Evolutionary conservation across 2,888 invertebrate species (phyloP), one percentile per base, ranked within the genome.

Genomic region (Steinernema scapterisci): DNA sequence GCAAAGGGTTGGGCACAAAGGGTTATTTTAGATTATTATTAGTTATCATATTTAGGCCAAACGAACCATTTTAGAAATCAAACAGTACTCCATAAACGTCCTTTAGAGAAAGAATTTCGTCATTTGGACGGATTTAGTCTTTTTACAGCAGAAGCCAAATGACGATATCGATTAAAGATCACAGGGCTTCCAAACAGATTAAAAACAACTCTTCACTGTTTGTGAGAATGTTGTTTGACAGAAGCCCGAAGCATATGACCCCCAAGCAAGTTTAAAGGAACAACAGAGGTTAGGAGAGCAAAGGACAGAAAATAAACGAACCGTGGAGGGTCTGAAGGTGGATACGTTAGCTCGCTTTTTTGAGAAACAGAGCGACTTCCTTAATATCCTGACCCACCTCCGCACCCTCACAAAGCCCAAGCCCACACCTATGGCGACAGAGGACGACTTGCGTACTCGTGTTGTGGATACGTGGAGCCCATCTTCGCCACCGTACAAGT

Each of bases 361-460:
- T 38, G 38, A 38, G 63, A 63, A 63, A 25, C 63, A 63, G 38
- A 63, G 63, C 31, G 63, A 25, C 63, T 63, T 63, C 27, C 63
- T 27, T 31, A 63, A 63, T 63, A 63, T 63, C 63, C 63, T 63
- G 16, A 63, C 13, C 63, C 63, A 63, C 63, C 63, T 63, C 63
- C 63, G 63, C 31, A 63, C 63, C 63, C 63, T 31, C 63, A 31
- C 31, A 63, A 27, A 63, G 63, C 63, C 63, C 63, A 63, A 63
- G 27, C 63, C 63, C 63, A 63, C 63, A 63, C 63, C 63, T 27
- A 63, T 63, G 63, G 63, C 63, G 63, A 63, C 63, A 63, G 63
- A 63, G 63, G 63, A 63, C 63, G 63, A 63, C 63, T 63, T 63
- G 63, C 63, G 63, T 63, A 63, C 63, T 63, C 63, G 27, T 63